Percentiles rank a stretch among this genome's conserved stretches.
Conservation (phyloP, 2,113 vertebrate genomes). For the Ptyas mucosa region DNA sequence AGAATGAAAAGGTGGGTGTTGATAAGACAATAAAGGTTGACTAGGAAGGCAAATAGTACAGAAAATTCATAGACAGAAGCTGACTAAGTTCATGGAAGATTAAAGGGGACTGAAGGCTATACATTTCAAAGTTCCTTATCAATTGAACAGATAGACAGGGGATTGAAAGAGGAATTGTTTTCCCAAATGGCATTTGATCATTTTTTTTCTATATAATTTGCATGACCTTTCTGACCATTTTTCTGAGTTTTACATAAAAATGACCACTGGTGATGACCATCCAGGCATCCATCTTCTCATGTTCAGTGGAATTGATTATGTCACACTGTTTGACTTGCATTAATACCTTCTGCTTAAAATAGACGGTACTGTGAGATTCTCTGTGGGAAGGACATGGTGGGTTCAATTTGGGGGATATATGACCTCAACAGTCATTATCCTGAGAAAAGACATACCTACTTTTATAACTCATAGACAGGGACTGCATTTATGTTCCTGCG, state of each 20-base stretch:
- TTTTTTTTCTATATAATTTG: not conserved
- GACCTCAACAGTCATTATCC: not conserved
- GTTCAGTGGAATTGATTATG: not conserved
- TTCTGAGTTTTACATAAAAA: not conserved
- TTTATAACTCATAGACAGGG: not conserved
- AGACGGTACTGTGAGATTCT: not conserved
- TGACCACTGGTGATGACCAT: not conserved
- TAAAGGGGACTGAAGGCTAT: not conserved
- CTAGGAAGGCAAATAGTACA: not conserved
- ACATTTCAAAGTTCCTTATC: not conserved
- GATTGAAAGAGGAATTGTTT: not conserved
- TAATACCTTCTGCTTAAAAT: not conserved
- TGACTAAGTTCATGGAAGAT: not conserved
- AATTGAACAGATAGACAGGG: not conserved
- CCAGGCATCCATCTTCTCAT: not conserved
- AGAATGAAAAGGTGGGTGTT: not conserved
- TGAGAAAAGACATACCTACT: not conserved
- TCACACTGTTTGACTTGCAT: not conserved
- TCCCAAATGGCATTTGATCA: not conserved
- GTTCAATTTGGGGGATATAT: not conserved
- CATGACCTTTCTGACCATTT: constrained; percentile 4
- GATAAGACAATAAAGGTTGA: not conserved
- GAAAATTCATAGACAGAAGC: not conserved
- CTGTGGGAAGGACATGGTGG: not conserved
- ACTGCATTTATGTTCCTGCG: not conserved